Percentiles rank a stretch among this genome's conserved stretches.
phyloP scores from a whole-genome alignment of 2,797 vertebrate species.

The Microctenopoma lineatum region DNA sequence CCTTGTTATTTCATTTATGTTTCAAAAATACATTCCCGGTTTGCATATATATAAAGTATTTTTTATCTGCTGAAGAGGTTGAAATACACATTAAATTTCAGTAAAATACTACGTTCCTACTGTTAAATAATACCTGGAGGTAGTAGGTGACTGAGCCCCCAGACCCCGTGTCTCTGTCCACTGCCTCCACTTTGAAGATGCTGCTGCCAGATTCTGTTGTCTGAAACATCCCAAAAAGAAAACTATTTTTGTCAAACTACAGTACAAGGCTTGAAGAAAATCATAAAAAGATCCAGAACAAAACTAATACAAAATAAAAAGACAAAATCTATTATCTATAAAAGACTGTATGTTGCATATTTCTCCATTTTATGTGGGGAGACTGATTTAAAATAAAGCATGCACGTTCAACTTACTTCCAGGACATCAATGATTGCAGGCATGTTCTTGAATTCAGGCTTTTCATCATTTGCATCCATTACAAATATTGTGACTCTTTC shows the following conservation, averaged over 20 bases:
- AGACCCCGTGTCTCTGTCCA: slow-evolving; percentile 94
- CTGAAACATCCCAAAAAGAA: slow-evolving; percentile 69
- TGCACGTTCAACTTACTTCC: slow-evolving; percentile 85
- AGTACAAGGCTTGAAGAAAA: neutral
- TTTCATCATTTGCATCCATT: slow-evolving; percentile 95
- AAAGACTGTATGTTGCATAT: too few species aligned
- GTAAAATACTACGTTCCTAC: neutral
- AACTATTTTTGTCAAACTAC: neutral
- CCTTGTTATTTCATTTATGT: neutral
- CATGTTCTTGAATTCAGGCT: slow-evolving; percentile 91
- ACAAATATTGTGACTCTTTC: slow-evolving; percentile 95
- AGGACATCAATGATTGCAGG: slow-evolving; percentile 89
- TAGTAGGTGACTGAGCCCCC: slow-evolving; percentile 94
- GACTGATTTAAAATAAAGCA: neutral
- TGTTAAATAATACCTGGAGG: slow-evolving; percentile 86
- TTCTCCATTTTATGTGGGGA: neutral
- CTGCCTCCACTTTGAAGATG: slow-evolving; percentile 88
- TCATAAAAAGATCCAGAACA: neutral
- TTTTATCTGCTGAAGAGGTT: too few species aligned
- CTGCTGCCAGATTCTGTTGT: slow-evolving; percentile 88
- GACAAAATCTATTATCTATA: too few species aligned
- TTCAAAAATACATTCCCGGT: neutral
- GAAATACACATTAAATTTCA: neutral
- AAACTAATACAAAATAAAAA: too few species aligned
- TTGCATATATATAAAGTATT: too few species aligned